Base-by-base conservation (phyloP, 1,140 invertebrate genomes). In the Dysdera silvatica region DNA sequence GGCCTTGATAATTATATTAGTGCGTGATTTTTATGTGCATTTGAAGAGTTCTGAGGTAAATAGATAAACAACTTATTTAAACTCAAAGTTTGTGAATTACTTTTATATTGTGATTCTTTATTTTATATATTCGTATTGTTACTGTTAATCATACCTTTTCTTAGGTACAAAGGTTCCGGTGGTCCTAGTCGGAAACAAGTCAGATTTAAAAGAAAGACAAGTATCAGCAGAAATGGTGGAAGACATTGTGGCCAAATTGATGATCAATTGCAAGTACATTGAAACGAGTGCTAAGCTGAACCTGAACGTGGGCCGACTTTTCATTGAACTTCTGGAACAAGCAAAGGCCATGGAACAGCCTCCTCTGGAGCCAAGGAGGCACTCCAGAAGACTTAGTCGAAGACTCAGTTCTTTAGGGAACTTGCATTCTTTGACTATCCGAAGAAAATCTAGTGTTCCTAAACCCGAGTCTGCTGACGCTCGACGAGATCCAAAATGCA, bases 141-240 rank as follows among this genome's bases (percentile, higher is more conserved):
- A n/a, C n/a, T n/a, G n/a, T n/a, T n/a, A n/a, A n/a, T n/a, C n/a
- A n/a, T n/a, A n/a, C n/a, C n/a, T n/a, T n/a, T n/a, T n/a, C n/a
- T n/a, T n/a, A n/a, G n/a, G n/a, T n/a, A 61, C 58, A 23, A 82
- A 82, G 6, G 86, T 90, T 1, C 90, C 91, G 0, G 90, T 92
- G 59, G 89, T 94, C n/a, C 84, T 95, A 12, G 91, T 94, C 3
- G 90, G 87, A n/a, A 95, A 95, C 74, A 95, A 95, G 76, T 80
- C 84, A 23, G 91, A 95, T 74, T 75, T 91, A 16, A 81, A 82
- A 23, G 60, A 45, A n/a, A 55, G 73, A 16, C 54, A 69, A 14
- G 69, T 74, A 18, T 56, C 66, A 3, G 49, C 52, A 18, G 71
- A 74, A 40, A 52, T 67, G 57, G 68, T 71, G 0, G 31, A 59